Evolutionary conservation across 2,888 invertebrate genomes (phyloP).

Genomic region (Eristalis pertinax): DNA sequence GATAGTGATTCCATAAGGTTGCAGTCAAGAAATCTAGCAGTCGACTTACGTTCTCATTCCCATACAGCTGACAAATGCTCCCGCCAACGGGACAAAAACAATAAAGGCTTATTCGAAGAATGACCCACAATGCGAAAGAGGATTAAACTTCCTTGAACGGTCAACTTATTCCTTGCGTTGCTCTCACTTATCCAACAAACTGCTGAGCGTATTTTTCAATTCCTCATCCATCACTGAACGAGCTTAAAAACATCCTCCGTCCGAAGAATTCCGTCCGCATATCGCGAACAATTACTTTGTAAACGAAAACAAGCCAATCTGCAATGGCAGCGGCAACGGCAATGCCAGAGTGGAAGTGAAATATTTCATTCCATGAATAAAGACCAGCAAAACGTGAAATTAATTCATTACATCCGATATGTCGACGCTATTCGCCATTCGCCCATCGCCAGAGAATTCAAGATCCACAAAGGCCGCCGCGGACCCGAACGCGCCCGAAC

Average conservation of each 20-base stretch:
- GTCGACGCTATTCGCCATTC: background rate
- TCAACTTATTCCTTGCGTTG: too few species aligned
- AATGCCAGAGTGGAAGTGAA: conserved; percentile 18
- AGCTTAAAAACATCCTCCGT: background rate
- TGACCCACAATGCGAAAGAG: too few species aligned
- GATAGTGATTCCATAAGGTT: too few species aligned
- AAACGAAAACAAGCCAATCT: conserved; percentile 25
- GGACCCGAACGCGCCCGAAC: background rate
- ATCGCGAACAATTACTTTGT: background rate
- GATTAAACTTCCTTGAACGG: too few species aligned
- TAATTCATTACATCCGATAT: conserved; percentile 36
- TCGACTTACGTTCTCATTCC: too few species aligned
- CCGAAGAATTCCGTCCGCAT: background rate
- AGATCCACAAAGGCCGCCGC: background rate
- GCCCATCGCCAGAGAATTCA: background rate
- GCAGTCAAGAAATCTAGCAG: too few species aligned
- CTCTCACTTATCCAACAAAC: background rate
- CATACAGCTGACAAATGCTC: too few species aligned
- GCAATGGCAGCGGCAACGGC: background rate
- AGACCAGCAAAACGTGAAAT: conserved; percentile 21
- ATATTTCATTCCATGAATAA: conserved; percentile 21
- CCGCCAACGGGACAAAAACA: too few species aligned
- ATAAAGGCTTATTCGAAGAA: too few species aligned
- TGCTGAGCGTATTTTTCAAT: background rate
- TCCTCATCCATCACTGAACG: background rate